Percentiles rank a stretch among this genome's conserved stretches.
Conservation (phyloP, 1,140 invertebrate genomes). For the Drosophila kikkawai region DNA sequence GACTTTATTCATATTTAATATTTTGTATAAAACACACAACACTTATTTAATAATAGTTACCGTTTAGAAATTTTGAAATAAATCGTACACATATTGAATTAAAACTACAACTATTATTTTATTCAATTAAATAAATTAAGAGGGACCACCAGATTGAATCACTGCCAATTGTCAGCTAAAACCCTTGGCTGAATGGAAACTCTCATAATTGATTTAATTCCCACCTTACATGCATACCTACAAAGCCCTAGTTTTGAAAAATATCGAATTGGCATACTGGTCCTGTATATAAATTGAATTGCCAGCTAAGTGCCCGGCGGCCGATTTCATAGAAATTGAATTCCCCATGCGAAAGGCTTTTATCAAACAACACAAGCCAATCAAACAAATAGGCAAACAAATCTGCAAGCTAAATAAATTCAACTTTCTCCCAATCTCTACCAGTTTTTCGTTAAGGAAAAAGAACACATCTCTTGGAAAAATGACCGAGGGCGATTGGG, state of each 20-base stretch:
- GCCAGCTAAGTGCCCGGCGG: conserved; percentile 17
- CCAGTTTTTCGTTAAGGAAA: conserved; percentile 7
- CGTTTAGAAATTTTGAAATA: background rate
- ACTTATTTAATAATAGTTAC: background rate
- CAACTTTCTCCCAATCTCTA: conserved; percentile 26
- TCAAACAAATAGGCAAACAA: conserved; percentile 71
- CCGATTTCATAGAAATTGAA: conserved; percentile 46
- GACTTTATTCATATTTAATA: background rate
- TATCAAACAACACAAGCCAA: conserved; percentile 50
- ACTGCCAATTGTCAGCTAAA: background rate
- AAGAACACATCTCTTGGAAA: conserved; percentile 21
- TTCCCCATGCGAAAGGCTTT: conserved; percentile 49
- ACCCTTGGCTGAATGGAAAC: background rate
- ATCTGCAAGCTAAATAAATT: conserved; percentile 63
- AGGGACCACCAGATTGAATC: background rate
- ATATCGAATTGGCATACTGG: conserved; percentile 2
- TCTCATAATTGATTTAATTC: background rate
- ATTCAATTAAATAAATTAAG: conserved; percentile 7
- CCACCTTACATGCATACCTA: background rate
- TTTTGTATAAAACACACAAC: background rate
- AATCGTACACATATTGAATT: background rate
- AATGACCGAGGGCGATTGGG: conserved; percentile 41
- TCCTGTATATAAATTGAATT: conserved; percentile 25
- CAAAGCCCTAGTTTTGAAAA: conserved; percentile 6
- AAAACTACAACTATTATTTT: background rate